Percentiles rank a stretch among this genome's conserved stretches.
phyloP scores from a whole-genome alignment of 2,888 invertebrate genomes.

The Stictocephala bisonia region DNA sequence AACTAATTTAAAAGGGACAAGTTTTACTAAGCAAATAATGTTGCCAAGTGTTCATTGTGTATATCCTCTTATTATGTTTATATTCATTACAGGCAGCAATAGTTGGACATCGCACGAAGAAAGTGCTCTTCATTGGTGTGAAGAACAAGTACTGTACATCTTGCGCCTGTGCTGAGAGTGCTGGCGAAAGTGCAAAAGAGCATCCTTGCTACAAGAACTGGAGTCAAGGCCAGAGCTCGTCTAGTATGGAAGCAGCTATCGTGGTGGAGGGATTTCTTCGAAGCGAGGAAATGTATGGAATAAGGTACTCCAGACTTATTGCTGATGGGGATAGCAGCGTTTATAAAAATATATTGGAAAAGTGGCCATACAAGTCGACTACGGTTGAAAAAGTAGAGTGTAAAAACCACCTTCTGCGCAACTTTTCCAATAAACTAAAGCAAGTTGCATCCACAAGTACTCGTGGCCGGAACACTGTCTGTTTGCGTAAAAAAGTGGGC shows the following conservation, averaged over 20 bases:
- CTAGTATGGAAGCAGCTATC: slow-evolving; percentile 34
- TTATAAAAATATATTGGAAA: slow-evolving; percentile 57
- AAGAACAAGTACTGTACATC: slow-evolving; percentile 37
- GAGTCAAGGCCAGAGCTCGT: slow-evolving; percentile 1
- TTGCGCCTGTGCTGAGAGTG: slow-evolving; percentile 20
- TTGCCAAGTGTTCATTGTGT: too few relatives aligned
- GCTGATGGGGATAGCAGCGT: slow-evolving; percentile 63
- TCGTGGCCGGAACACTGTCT: slow-evolving; percentile 11
- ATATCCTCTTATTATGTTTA: too few relatives aligned
- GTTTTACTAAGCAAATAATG: too few relatives aligned
- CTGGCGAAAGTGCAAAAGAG: slow-evolving; percentile 5
- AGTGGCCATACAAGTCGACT: slow-evolving; percentile 55
- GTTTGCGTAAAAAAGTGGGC: slow-evolving; percentile 23
- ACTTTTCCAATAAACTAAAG: slow-evolving; percentile 48
- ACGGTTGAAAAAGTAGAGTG: slow-evolving; percentile 61
- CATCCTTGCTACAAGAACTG: slow-evolving; percentile 39
- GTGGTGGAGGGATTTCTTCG: slow-evolving; percentile 34
- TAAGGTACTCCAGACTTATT: slow-evolving; percentile 53
- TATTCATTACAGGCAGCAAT: too few relatives aligned
- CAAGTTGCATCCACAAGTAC: slow-evolving; percentile 20
- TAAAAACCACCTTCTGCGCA: slow-evolving; percentile 58
- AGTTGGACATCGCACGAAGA: too few relatives aligned
- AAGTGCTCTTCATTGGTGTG: slow-evolving; percentile 1
- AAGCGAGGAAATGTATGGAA: slow-evolving; percentile 41
- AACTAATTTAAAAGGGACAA: too few relatives aligned